Percentiles rank a stretch among this genome's conserved stretches.
Conservation (phyloP, 2,797 vertebrate genomes). For the Thunnus albacares region DNA sequence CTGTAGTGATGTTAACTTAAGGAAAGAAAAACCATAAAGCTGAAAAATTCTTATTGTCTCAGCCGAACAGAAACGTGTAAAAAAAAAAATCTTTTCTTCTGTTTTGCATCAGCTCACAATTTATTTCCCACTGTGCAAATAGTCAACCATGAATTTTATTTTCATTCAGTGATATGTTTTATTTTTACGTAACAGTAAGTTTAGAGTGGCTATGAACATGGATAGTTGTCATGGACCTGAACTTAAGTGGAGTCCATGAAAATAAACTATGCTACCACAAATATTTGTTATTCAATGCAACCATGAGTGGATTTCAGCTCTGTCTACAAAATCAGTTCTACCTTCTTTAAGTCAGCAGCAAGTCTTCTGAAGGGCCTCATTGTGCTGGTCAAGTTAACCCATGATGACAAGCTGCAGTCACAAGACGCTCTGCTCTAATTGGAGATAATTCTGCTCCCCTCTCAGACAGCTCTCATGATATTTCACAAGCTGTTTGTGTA, state of each 20-base stretch:
- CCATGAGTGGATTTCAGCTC: background rate
- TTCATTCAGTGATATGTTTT: background rate
- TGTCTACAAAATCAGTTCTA: slow-evolving; percentile 40
- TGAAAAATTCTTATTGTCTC: background rate
- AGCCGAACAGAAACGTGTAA: background rate
- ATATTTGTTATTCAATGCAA: background rate
- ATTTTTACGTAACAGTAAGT: background rate
- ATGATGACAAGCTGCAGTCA: slow-evolving; percentile 69
- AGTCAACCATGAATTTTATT: too few relatives aligned
- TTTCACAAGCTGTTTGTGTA: slow-evolving; percentile 56
- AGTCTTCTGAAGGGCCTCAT: slow-evolving; percentile 66
- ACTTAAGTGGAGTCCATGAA: background rate
- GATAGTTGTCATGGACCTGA: background rate
- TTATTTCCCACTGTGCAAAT: background rate
- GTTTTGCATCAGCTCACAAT: background rate
- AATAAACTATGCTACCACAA: background rate
- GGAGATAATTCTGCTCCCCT: slow-evolving; percentile 52
- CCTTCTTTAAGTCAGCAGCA: slow-evolving; percentile 19
- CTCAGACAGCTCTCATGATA: slow-evolving; percentile 57
- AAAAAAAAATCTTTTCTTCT: background rate
- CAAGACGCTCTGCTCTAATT: slow-evolving; percentile 68
- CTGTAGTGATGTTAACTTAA: background rate
- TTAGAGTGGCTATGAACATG: background rate
- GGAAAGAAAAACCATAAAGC: background rate
- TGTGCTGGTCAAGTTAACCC: slow-evolving; percentile 65